Evolutionary conservation across 2,797 vertebrate species (phyloP).

Genomic region (Hapalemur alaotrensis): DNA sequence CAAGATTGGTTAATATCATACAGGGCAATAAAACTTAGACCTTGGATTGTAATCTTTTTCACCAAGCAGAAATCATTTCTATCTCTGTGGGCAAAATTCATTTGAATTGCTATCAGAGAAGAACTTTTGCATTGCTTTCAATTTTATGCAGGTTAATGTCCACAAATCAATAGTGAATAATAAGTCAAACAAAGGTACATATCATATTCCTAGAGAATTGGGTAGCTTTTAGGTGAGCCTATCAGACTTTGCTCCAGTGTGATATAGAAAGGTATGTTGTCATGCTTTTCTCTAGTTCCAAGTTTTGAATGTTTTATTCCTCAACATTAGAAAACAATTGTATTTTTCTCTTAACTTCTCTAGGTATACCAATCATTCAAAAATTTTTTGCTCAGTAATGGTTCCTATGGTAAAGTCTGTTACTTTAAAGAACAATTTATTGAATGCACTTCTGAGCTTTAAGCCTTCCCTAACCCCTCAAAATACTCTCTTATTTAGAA

Average conservation of each 20-base stretch:
- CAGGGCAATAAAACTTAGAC: not conserved
- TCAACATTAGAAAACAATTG: not conserved
- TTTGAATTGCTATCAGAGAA: not conserved
- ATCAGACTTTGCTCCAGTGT: not conserved
- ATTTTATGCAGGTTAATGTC: not conserved
- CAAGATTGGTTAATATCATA: not conserved
- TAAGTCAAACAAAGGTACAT: not conserved
- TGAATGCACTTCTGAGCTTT: not conserved
- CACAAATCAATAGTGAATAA: not conserved
- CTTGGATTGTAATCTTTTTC: not conserved
- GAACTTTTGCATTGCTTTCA: not conserved
- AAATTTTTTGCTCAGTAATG: not conserved
- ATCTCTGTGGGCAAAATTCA: not conserved
- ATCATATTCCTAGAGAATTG: not conserved
- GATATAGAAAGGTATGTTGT: not conserved
- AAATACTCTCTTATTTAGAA: not conserved
- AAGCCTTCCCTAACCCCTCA: not conserved
- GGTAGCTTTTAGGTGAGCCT: not conserved
- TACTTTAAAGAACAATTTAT: not conserved
- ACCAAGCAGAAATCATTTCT: not conserved
- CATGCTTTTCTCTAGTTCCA: not conserved
- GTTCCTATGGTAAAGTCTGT: not conserved
- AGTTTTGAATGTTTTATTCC: not conserved
- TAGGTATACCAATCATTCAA: constrained; percentile 8
- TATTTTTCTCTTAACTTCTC: not conserved